Evolutionary conservation across 2,888 invertebrate species (phyloP), one percentile per base, ranked within the genome.

Genomic region (Resseliella maxima): DNA sequence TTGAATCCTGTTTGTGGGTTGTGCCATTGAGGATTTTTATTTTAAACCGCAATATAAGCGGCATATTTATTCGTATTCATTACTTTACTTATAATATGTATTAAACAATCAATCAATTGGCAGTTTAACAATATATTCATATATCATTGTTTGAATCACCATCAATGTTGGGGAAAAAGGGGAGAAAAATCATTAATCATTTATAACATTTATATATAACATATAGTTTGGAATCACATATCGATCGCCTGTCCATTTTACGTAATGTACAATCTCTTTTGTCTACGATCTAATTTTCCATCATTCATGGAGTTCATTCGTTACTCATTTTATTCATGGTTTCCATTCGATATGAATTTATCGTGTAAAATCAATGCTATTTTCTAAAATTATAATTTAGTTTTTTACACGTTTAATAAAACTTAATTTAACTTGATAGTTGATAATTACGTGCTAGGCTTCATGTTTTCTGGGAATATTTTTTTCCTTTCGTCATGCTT

Each of bases 81-180:
- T 72, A n/a, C n/a, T 72, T 72, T 35, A 72, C 31, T 31, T 15
- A 31, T 72, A 72, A n/a, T 72, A 6, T 72, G 31, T 72, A 72
- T 15, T 72, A 72, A 72, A 72, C 72, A 72, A 72, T 31, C 72
- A 72, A 72, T 72, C 31, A 72, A n/a, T 72, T 72, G 72, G 72
- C 31, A 72, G 72, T 72, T 72, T 31, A 72, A 72, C 72, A 72
- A 72, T 35, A 59, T 59, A 59, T 59, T 59, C 24, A 27, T 72
- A 72, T 35, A 72, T 31, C 72, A 72, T 72, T 72, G 72, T 31
- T 27, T 72, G 72, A 72, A 72, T 72, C 72, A 72, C 72, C 72
- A 31, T 72, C 15, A 35, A 72, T 12, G 72, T 31, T 31, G 35
- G 31, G 27, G 15, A 24, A 24, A 24, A 59, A 59, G 24, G 15